Base-by-base conservation (phyloP, 2,113 vertebrate species). In the Abramis brama region DNA sequence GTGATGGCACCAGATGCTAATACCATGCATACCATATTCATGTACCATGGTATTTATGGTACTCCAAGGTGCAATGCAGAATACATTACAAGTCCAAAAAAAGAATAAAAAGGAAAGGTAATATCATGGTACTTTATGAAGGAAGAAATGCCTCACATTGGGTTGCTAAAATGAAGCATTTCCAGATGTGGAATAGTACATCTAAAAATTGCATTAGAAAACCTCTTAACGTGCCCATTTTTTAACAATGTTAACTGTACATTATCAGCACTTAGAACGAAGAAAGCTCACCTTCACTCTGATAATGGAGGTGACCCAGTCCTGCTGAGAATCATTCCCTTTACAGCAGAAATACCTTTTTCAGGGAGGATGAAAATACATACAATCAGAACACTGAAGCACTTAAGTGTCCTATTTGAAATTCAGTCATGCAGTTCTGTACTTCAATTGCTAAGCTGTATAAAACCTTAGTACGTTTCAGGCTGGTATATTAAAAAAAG, bases 321-420 rank as follows among this genome's bases (percentile, higher is more conserved):
- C 93, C 89, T 93, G 92, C 91, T 97, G 97, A 0, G 87, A 91
- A 88, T 96, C 96, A 86, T 89, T 94, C 84, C 93, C 95, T 83
- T 98, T 96, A 90, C 96, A 98, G 92, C 97, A 98, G 86, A 98
- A 94, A 88, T 97, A 94, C 98, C 98, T 99, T 91, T 82, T 73
- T 59, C 10, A 74, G 43, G 60, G 23, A 82, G 73, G 39, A 85
- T 21, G 73, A 50, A 83, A 25, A 73, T 6, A 4, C 39, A 82
- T 21, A 55, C 21, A 71, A 8, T 83, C 30, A 33, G 23, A 83
- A 71, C 27, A 73, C 66, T 36, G 50, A 83, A 57, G 33, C 64
- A 83, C 47, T 70, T 25, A 68, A 70, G 62, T 82, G 79, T 57
- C 30, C 81, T 83, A 39, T 83, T 73, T 57, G 33, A 83, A 73